A percentile compares a stretch with the other conserved stretches of the same genome.
These are phyloP conservation scores for Prionailurus viverrinus DNA, from an alignment of 2,113 vertebrate species.

Conservation along the genomic window DNA sequence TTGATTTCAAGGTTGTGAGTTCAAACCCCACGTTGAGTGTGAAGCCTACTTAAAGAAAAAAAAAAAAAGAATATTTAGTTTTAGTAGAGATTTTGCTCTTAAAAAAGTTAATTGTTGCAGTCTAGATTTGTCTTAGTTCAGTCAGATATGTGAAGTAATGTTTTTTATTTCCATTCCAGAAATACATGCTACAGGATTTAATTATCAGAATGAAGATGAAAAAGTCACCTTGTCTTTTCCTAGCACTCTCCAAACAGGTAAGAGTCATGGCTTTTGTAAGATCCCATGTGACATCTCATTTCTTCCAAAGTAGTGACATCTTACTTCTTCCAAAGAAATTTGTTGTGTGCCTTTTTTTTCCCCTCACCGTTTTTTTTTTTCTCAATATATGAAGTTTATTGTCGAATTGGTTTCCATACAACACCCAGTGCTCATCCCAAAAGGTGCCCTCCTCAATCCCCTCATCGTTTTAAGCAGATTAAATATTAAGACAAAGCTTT, in stretches of 20 bases:
- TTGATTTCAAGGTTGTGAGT: background rate
- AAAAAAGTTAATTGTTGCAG: constrained; percentile 51
- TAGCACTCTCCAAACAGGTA: constrained; percentile 96
- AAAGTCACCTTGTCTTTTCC: constrained; percentile 99
- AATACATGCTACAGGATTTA: constrained; percentile 98
- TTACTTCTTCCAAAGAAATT: constrained; percentile 11
- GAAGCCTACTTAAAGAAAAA: background rate
- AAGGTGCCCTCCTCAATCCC: too few relatives aligned
- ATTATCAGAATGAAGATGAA: constrained; percentile 99
- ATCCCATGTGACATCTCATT: background rate
- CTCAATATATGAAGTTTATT: too few relatives aligned
- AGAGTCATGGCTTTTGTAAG: constrained; percentile 65
- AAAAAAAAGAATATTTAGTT: background rate
- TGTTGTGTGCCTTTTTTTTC: background rate
- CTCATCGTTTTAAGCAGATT: constrained; percentile 28
- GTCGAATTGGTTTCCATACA: too few relatives aligned
- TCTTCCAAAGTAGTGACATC: background rate
- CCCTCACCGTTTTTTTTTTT: background rate
- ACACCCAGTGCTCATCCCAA: too few relatives aligned
- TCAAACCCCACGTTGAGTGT: background rate
- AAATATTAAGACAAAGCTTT: constrained; percentile 16
- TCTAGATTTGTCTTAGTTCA: constrained; percentile 12
- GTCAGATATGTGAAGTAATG: constrained; percentile 58
- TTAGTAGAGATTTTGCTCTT: constrained; percentile 56
- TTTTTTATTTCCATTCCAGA: constrained; percentile 87